These are phyloP conservation scores for Corydoras maculifer DNA, from an alignment of 2,113 vertebrate species.

Conservation along the genomic window DNA sequence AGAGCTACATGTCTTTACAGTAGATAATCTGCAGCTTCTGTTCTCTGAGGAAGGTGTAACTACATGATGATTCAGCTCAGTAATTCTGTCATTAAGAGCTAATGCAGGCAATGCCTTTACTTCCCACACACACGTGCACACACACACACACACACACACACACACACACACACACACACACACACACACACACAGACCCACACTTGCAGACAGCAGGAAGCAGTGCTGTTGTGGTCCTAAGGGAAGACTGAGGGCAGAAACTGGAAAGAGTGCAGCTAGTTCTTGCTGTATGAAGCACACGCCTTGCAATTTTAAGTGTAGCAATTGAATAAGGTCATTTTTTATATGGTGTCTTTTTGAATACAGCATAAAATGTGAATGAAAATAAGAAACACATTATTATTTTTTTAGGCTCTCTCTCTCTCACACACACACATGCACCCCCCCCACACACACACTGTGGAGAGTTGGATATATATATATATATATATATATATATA, in stretches of 20 bases:
- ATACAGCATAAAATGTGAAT: too few relatives aligned
- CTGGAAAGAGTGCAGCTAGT: constrained; percentile 62
- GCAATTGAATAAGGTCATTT: too few relatives aligned
- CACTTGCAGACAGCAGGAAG: too few relatives aligned
- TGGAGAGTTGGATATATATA: too few relatives aligned
- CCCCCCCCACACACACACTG: too few relatives aligned
- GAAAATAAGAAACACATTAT: too few relatives aligned
- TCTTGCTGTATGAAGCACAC: constrained; percentile 27
- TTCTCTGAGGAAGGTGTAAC: constrained; percentile 57
- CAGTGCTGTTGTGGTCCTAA: constrained; percentile 61
- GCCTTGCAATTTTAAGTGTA: too few relatives aligned
- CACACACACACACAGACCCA: constrained; percentile 44
- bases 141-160: constrained; percentile 42
- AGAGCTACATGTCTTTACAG: constrained; percentile 53
- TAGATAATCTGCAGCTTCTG: constrained; percentile 65
- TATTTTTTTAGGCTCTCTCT: too few relatives aligned
- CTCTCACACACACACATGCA: too few relatives aligned
- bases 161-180: constrained; percentile 5
- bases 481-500: too few relatives aligned
- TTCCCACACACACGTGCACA: constrained; percentile 30
- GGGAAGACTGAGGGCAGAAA: constrained; percentile 45
- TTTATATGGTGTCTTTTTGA: too few relatives aligned
- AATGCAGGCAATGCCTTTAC: constrained; percentile 63
- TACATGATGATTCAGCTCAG: constrained; percentile 70
- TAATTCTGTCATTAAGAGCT: constrained; percentile 74